These are phyloP conservation scores for Tricholauxania praeusta DNA, from an alignment of 2,888 invertebrate species.

Conservation along the genomic window DNA sequence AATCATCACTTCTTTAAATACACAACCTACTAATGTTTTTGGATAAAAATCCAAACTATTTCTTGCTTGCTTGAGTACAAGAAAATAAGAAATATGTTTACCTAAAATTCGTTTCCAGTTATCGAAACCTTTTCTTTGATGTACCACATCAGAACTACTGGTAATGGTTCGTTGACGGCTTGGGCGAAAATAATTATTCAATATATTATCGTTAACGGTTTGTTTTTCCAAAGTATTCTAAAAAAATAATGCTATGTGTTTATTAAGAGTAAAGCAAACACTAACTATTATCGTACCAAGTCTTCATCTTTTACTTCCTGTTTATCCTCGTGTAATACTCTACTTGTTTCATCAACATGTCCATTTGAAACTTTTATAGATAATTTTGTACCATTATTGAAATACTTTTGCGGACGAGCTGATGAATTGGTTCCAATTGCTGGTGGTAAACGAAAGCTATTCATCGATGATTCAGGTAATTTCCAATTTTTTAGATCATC, in stretches of 20 bases:
- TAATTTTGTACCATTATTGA: constrained; percentile 15
- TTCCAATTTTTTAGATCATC: constrained; percentile 80
- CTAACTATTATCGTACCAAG: background rate
- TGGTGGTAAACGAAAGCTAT: constrained; percentile 78
- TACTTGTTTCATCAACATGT: background rate
- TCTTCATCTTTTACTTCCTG: background rate
- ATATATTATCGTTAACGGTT: constrained; percentile 72
- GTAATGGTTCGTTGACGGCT: constrained; percentile 70
- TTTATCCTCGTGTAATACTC: background rate
- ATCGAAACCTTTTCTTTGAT: constrained; percentile 70
- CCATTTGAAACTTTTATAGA: constrained; percentile 28
- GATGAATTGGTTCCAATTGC: constrained; percentile 66
- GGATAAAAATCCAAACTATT: no score
- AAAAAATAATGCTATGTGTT: background rate
- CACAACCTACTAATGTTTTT: no score
- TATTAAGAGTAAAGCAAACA: background rate
- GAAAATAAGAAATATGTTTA: background rate
- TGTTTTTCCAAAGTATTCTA: constrained; percentile 32
- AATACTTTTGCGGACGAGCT: constrained; percentile 61
- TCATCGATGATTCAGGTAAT: constrained; percentile 76
- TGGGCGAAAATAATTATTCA: constrained; percentile 78
- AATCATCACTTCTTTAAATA: no score
- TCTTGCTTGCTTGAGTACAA: no score
- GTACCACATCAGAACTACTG: constrained; percentile 69
- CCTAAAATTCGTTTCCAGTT: constrained; percentile 69